phyloP scores from a whole-genome alignment of 2,888 invertebrate species.

The Hydriomena furcata region DNA sequence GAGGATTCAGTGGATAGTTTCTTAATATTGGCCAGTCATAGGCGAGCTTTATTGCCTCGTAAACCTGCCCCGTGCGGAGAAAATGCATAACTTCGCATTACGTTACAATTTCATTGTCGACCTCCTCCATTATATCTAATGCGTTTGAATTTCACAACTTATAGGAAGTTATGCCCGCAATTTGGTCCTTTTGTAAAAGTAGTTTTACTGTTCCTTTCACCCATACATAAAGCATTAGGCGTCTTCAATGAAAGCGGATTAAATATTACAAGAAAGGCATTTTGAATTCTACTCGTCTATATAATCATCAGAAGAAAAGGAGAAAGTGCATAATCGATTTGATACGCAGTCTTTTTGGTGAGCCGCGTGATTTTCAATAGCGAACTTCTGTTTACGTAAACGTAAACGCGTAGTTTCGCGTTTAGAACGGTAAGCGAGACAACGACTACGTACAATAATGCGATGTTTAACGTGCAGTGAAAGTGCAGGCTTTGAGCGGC shows the following conservation, averaged over 20 bases:
- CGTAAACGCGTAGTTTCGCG: slow-evolving; percentile 18
- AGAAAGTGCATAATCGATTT: slow-evolving; percentile 39
- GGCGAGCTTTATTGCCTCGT: slow-evolving; percentile 69
- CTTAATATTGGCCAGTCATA: slow-evolving; percentile 69
- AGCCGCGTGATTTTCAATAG: slow-evolving; percentile 28
- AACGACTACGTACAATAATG: slow-evolving; percentile 52
- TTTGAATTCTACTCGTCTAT: slow-evolving; percentile 36
- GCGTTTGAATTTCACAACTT: slow-evolving; percentile 31
- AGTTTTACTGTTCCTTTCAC: slow-evolving; percentile 21
- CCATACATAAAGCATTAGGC: slow-evolving; percentile 26
- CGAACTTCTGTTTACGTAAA: slow-evolving; percentile 21
- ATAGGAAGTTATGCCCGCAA: slow-evolving; percentile 24
- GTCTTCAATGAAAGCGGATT: slow-evolving; percentile 34
- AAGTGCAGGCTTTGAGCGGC: slow-evolving; percentile 65
- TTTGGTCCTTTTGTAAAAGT: slow-evolving; percentile 29
- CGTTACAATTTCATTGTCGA: slow-evolving; percentile 61
- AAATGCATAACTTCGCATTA: slow-evolving; percentile 72
- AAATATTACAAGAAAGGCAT: slow-evolving; percentile 33
- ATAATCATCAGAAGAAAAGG: slow-evolving; percentile 36
- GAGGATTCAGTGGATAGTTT: slow-evolving; percentile 54
- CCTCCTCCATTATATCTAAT: slow-evolving; percentile 44
- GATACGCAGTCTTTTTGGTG: slow-evolving; percentile 30
- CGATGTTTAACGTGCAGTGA: slow-evolving; percentile 62
- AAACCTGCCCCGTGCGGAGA: slow-evolving; percentile 70
- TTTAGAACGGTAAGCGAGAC: slow-evolving; percentile 14